A percentile compares a stretch with the other conserved stretches of the same genome.
phyloP scores from a whole-genome alignment of 2,888 invertebrate genomes.

The Salticus scenicus region DNA sequence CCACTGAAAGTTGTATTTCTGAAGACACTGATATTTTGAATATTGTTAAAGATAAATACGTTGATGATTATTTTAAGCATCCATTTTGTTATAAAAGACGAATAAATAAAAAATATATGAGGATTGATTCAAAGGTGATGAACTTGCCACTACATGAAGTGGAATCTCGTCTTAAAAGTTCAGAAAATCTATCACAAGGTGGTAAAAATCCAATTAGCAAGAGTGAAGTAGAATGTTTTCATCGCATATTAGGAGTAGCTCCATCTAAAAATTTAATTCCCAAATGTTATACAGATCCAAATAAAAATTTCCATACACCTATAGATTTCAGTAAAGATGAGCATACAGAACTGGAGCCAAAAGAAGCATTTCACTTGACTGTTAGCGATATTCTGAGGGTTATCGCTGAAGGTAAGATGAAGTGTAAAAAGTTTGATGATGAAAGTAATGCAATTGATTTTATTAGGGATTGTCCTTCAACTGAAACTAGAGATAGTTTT shows the following conservation, averaged over 20 bases:
- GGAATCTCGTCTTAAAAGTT: neutral
- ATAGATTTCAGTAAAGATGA: neutral
- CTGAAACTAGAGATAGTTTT: neutral
- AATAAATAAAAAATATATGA: neutral
- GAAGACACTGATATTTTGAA: neutral
- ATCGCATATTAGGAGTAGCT: slow-evolving; percentile 15
- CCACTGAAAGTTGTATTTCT: neutral
- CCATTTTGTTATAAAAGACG: neutral
- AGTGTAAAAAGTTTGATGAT: neutral
- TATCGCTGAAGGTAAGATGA: neutral
- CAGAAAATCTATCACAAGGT: neutral
- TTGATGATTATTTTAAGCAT: neutral
- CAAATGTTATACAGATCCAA: neutral
- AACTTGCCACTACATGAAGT: neutral
- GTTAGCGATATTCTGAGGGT: neutral
- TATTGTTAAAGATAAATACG: neutral
- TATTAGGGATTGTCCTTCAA: neutral
- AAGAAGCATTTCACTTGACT: too few species aligned
- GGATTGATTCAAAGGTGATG: neutral
- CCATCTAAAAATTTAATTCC: slow-evolving; percentile 19
- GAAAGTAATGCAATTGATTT: neutral
- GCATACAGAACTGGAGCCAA: too few species aligned
- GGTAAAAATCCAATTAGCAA: neutral
- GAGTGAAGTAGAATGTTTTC: slow-evolving; percentile 42
- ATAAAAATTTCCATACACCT: neutral